Base-by-base conservation (phyloP, 1,140 invertebrate genomes). In the Atta cephalotes region DNA sequence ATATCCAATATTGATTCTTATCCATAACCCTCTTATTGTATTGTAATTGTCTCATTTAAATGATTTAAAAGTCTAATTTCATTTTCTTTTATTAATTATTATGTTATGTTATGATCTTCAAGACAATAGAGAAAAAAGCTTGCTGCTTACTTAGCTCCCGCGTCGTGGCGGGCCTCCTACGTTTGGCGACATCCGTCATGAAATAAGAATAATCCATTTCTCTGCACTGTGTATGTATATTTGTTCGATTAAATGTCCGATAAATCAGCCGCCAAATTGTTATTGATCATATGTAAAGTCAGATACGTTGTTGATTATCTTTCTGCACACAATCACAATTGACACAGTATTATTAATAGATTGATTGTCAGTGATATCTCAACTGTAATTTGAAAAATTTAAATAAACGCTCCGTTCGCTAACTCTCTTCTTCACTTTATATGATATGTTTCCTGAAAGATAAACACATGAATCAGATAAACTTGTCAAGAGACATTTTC, bases 61-160 rank as follows among this genome's bases (percentile, higher is more conserved):
- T 45, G 9, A 7, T 45, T 45, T 45, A 10, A 45, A 25, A 45
- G 1, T 45, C 9, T 45, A 45, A 45, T 45, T 45, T 45, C 1
- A 45, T 51, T 51, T 51, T 51, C 14, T 51, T 9, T 18, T 49
- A 35, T 10, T 62, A 25, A 31, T 31, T 62, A 9, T 68, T 28
- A 25, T n/a, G n/a, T 35, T 18, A 65, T 60, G 31, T 25, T 49
- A 86, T 10, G 9, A 63, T 28, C 16, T 70, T 39, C 6, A n/a
- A 53, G 35, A 53, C 0, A 58, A 87, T 58, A 58, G n/a, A 62
- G 82, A 21, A 18, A 56, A 66, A 7, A 45, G 51, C 18, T 45
- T 39, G 76, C 4, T 82, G 88, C 92, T 95, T 90, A 95, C 95
- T 95, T 39, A 95, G 76, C 91, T 95, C 95, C 80, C 95, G 92